Evolutionary conservation across 2,888 invertebrate species (phyloP), one percentile per base, ranked within the genome.

Genomic region (Leptopterna dolabrata): DNA sequence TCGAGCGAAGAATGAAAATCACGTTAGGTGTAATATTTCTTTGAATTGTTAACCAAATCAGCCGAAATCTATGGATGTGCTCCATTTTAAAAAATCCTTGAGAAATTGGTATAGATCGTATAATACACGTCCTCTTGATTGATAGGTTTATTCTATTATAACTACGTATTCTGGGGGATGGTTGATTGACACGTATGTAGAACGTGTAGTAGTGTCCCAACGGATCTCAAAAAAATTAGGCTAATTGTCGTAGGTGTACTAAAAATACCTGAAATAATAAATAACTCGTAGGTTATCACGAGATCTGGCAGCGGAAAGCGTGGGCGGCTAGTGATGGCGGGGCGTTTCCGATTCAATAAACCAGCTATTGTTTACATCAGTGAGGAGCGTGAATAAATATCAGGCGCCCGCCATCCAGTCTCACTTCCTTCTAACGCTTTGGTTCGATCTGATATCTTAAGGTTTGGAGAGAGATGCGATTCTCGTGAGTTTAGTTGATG

Each of bases 321-420:
- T 45, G 27, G 78, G 78, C 47, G 78, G 45, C 19, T 78, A 13
- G 45, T 78, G 78, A 45, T 78, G 43, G 43, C 45, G 27, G 73
- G 78, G 78, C 45, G 78, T 78, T 45, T 43, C 78, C 78, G 78
- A 78, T 78, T 78, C 78, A 78, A 78, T 78, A 78, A 78, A 78
- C 24, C 30, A 24, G 14, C 47, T 43, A 78, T 78, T 78, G 78
- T 78, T 78, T 78, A 47, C 78, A n/a, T 41, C 45, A 43, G 45
- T 11, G 78, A 19, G 78, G 24, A 78, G 78, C 45, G 24, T 19
- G 78, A 78, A 78, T 78, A 78, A 78, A 78, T 78, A n/a, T 78
- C 45, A 3, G 73, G 73, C 30, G 73, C 73, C 73, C 16, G 36
- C 73, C 41, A 73, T n/a, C 73, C 7, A 30, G n/a, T 73, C 36